Base-by-base conservation (phyloP, 2,797 vertebrate genomes). In the Falco columbarius region DNA sequence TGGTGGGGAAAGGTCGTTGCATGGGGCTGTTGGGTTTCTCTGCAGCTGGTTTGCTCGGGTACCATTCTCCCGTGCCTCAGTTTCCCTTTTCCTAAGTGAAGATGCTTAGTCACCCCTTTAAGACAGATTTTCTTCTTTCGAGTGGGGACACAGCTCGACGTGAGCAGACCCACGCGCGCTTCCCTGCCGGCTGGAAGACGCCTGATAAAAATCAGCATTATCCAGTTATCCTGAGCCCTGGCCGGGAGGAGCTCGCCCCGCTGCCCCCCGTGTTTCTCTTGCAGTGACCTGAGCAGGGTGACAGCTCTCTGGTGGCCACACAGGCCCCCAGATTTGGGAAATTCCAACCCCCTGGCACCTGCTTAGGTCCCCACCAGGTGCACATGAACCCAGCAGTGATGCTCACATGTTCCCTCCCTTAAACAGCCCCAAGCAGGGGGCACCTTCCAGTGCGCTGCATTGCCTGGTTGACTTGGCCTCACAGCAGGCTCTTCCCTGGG, bases 311-410 rank as follows among this genome's bases (percentile, higher is more conserved):
- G 38, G 32, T 1, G 19, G 55, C 46, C 55, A 8, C 4, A 0
- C 10, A 16, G 40, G 15, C n/a, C 9, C 65, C 1, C 2, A 29
- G 34, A 63, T 17, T 5, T 1, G 7, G 20, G 56, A 86, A 46
- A 34, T 6, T 30, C n/a, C 21, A 9, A 14, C 47, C 21, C 27
- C 0, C 8, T 6, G 49, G 56, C 27, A 36, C 12, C 52, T 29
- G 5, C 19, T 12, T 6, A 1, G 0, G 0, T 21, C 47, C 70
- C 24, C n/a, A 2, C 0, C 36, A 9, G 56, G n/a, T 8, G 23
- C 42, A 5, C 3, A 6, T 0, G 4, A 47, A 14, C 9, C 59
- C 13, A 1, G 34, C 32, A 15, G 44, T 0, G 32, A 51, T 14
- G 13, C 22, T 65, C 0, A 1, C 7, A 4, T 1, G 1, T 7